phyloP scores from a whole-genome alignment of 2,888 invertebrate species.

The Drosophila picticornis region DNA sequence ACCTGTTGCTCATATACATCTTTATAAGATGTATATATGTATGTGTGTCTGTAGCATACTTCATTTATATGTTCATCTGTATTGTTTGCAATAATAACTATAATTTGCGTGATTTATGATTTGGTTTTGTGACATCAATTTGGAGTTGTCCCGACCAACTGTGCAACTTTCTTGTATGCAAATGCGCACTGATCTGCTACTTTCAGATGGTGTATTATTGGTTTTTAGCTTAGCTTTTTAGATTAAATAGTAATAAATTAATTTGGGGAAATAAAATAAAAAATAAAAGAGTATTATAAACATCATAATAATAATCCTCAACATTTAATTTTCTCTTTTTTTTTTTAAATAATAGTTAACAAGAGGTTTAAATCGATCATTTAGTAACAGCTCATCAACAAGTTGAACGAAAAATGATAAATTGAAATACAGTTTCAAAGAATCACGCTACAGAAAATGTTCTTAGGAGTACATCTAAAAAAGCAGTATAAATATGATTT shows the following conservation, averaged over 20 bases:
- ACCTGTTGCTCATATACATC: conserved; percentile 58
- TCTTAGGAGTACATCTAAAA: not conserved
- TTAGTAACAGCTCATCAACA: not conserved
- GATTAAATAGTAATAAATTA: not conserved
- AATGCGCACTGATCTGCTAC: not conserved
- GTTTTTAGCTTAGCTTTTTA: not conserved
- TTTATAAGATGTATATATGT: conserved; percentile 11
- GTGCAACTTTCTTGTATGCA: conserved; percentile 26
- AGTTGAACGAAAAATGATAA: not conserved
- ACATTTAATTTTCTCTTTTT: not conserved
- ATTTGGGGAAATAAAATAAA: too few relatives aligned
- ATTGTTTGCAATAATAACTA: conserved; percentile 73
- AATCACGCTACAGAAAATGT: not conserved
- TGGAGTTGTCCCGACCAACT: conserved; percentile 46
- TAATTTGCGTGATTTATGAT: conserved; percentile 79
- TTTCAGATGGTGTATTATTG: not conserved
- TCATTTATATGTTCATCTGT: conserved; percentile 50
- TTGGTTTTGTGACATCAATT: conserved; percentile 77
- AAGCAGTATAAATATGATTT: not conserved
- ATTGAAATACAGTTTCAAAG: not conserved
- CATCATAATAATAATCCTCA: too few relatives aligned
- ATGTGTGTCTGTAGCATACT: conserved; percentile 24
- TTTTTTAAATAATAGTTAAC: not conserved
- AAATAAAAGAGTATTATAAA: not conserved
- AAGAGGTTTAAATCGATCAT: not conserved